These are phyloP conservation scores for Proteles cristata DNA, from an alignment of 2,113 vertebrate genomes.

Conservation along the genomic window DNA sequence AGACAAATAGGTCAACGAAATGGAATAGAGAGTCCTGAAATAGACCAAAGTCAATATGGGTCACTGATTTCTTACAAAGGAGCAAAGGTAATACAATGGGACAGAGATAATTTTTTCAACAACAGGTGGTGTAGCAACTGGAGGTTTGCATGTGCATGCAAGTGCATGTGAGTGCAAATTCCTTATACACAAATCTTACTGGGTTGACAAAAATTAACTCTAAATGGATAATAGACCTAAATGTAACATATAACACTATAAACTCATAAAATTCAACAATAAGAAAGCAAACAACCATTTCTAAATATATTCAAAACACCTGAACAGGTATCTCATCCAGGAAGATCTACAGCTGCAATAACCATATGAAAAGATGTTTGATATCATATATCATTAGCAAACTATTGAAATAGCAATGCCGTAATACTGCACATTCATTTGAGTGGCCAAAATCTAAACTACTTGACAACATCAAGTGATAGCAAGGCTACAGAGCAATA, in stretches of 20 bases:
- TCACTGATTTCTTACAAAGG: not conserved
- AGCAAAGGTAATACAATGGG: not conserved
- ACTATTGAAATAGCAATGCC: not conserved
- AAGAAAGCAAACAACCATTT: not conserved
- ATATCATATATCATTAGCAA: not conserved
- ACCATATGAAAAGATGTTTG: not conserved
- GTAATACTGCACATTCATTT: not conserved
- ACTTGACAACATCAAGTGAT: not conserved
- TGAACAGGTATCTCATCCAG: not conserved
- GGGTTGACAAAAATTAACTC: not conserved
- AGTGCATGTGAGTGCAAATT: not conserved
- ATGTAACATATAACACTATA: not conserved
- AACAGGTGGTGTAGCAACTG: not conserved
- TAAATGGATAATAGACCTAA: not conserved
- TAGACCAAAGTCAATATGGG: not conserved
- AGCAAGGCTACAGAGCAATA: not conserved
- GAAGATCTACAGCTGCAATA: not conserved
- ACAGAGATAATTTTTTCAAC: not conserved
- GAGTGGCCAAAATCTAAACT: not conserved
- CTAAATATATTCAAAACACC: not conserved
- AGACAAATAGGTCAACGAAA: not conserved
- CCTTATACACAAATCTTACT: not conserved
- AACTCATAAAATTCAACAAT: not conserved
- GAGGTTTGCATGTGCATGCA: not conserved
- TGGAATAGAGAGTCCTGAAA: not conserved